Percentiles rank a stretch among this genome's conserved stretches.
Evolutionary conservation across 2,113 vertebrate species (phyloP).

Genomic region (Meriones unguiculatus): DNA sequence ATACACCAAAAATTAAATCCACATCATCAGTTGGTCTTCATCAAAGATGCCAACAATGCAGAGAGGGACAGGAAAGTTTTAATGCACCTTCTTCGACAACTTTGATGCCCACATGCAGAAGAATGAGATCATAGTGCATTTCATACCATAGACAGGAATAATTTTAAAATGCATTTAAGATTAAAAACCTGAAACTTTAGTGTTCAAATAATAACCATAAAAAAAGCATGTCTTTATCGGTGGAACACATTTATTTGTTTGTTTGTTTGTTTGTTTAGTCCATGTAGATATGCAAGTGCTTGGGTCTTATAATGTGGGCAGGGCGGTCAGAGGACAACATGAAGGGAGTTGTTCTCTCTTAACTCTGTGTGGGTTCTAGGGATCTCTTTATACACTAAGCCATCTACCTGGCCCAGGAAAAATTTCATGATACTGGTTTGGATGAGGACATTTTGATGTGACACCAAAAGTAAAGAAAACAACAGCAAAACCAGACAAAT

Average conservation of each 20-base stretch:
- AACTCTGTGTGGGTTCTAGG: background rate
- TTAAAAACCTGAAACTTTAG: background rate
- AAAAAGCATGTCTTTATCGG: background rate
- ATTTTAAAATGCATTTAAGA: background rate
- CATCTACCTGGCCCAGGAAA: background rate
- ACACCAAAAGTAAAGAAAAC: background rate
- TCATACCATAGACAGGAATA: background rate
- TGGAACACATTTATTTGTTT: too few relatives aligned
- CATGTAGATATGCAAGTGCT: background rate
- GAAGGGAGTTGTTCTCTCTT: background rate
- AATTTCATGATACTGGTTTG: background rate
- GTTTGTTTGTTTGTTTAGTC: background rate
- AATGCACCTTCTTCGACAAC: background rate
- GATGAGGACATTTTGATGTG: background rate
- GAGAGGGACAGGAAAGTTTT: too few relatives aligned
- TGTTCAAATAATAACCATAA: background rate
- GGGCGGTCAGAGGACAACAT: background rate
- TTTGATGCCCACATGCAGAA: background rate
- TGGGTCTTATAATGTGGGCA: background rate
- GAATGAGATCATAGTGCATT: background rate
- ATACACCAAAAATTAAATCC: background rate
- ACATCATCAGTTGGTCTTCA: background rate
- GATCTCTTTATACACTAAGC: background rate
- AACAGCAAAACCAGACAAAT: background rate
- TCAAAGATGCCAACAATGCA: background rate